These are phyloP conservation scores for Bugulina stolonifera DNA, from an alignment of 2,888 invertebrate genomes.

Conservation along the genomic window DNA sequence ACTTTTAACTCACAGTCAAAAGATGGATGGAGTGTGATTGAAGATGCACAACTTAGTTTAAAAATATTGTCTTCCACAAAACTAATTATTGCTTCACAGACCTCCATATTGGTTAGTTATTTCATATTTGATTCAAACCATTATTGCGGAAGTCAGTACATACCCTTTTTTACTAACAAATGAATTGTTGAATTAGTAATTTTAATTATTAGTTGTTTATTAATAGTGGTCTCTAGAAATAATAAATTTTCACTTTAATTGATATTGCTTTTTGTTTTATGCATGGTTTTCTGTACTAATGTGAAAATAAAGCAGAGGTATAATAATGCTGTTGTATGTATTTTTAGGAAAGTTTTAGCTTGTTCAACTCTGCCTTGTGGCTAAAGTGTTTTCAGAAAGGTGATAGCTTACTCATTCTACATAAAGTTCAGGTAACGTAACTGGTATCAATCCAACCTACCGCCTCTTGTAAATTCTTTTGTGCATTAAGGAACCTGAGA, in stretches of 20 bases:
- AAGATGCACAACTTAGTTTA: neutral
- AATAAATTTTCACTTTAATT: no score
- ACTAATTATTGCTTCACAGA: neutral
- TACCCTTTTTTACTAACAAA: no score
- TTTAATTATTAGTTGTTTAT: no score
- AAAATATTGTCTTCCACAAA: slow-evolving; percentile 7
- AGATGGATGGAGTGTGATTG: neutral
- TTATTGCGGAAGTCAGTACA: no score
- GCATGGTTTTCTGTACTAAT: no score
- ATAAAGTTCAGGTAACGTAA: slow-evolving; percentile 35
- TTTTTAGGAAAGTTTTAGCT: slow-evolving; percentile 17
- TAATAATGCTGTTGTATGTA: neutral
- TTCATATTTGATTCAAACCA: no score
- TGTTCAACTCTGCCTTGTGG: slow-evolving; percentile 27
- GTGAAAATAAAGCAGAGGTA: neutral
- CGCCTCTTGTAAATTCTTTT: no score
- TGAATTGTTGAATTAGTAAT: no score
- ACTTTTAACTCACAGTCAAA: neutral
- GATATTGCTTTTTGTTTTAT: no score
- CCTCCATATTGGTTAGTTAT: neutral
- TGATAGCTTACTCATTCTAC: slow-evolving; percentile 39
- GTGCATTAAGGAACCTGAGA: no score
- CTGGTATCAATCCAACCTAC: no score
- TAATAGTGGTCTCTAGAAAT: no score
- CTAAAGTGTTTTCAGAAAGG: slow-evolving; percentile 38